Base-by-base conservation (phyloP, 2,113 vertebrate genomes). In the Alethe castanea region DNA sequence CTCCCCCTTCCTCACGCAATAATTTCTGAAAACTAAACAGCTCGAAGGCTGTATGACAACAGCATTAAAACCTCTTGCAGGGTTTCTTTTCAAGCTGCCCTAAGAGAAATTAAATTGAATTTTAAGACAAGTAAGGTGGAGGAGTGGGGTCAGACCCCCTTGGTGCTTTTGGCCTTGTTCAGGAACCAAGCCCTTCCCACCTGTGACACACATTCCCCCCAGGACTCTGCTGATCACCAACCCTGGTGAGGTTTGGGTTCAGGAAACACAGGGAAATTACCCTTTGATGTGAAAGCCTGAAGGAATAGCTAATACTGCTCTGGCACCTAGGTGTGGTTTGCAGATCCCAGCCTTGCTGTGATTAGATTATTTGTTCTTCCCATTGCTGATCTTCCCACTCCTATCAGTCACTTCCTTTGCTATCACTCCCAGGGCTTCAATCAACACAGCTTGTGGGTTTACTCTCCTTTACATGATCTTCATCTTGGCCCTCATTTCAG, bases 1-100 rank as follows among this genome's bases (percentile, higher is more conserved):
- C 76, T 93, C 38, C 31, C 38, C 26, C 60, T 96, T 94, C 80
- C 67, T 92, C 69, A 36, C 0, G 1, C 60, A 81, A 36, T 86
- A 35, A 70, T 56, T 88, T 92, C 76, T 90, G 86, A 83, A 95
- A 95, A 83, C 38, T 47, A 74, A 93, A 71, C 83, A 90, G 22
- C 47, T 90, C 3, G 0, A 52, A 19, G 8, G 52, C 82, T 92
- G 52, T 40, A 78, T 83, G 64, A 82, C 18, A 35, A 82, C 29
- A 26, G 28, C 19, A 20, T 72, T 86, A 70, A 92, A 93, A 54
- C 24, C 24, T 31, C 66, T 62, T 33, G 11, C 67, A 44, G 64
- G 7, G 6, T 81, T 90, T 90, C 35, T 82, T 82, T 90, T 66
- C 88, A 90, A 72, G 67, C 28, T 44, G 47, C 19, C 28, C 16